Percentiles rank a stretch among this genome's conserved stretches.
These are phyloP conservation scores for Nicator chloris DNA, from an alignment of 2,113 vertebrate genomes.

Conservation along the genomic window DNA sequence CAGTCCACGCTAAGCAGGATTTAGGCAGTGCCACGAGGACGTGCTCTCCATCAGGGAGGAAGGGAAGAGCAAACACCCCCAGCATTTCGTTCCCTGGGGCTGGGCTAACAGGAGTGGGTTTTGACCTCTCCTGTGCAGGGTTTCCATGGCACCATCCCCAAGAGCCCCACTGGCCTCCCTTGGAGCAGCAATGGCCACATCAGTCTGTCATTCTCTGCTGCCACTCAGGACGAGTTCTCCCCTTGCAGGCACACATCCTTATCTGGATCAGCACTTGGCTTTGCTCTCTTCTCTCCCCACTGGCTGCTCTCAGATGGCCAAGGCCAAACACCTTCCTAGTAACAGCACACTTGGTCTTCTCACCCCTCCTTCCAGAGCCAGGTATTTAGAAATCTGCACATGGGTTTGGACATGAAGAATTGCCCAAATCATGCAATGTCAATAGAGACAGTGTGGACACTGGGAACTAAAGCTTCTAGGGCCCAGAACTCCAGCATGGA, in stretches of 20 bases:
- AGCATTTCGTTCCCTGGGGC: background rate
- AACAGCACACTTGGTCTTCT: background rate
- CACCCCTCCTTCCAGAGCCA: background rate
- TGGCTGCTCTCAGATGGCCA: background rate
- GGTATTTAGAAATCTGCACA: background rate
- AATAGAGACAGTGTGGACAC: background rate
- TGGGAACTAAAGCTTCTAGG: background rate
- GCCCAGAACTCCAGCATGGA: background rate
- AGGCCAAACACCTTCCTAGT: background rate
- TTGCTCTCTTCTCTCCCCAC: background rate
- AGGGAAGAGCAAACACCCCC: background rate
- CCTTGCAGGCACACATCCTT: background rate
- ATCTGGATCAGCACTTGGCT: background rate
- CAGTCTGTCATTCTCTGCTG: background rate
- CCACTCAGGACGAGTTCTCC: background rate
- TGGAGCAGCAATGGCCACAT: background rate
- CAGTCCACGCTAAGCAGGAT: background rate
- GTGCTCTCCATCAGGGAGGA: background rate
- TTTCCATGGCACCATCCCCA: background rate
- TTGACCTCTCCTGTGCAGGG: background rate
- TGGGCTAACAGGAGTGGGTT: background rate
- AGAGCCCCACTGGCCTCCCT: background rate
- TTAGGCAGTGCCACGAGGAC: background rate
- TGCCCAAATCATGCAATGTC: background rate
- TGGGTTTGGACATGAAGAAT: background rate